A percentile compares a stretch with the other conserved stretches of the same genome.
These are phyloP conservation scores for Varecia variegata DNA, from an alignment of 2,797 vertebrate genomes.

Conservation along the genomic window DNA sequence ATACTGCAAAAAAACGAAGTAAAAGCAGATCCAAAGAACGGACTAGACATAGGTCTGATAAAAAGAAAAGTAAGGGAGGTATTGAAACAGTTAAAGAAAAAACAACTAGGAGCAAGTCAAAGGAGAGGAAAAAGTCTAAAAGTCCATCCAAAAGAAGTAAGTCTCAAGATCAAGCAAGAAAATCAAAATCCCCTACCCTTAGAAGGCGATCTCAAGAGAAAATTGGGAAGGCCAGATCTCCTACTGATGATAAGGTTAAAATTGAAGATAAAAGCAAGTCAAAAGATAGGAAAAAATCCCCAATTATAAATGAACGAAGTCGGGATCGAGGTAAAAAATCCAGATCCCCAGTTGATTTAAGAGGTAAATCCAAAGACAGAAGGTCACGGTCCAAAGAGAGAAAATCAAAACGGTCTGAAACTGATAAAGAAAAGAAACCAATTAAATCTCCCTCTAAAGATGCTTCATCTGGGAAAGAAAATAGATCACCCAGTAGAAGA, in stretches of 20 bases:
- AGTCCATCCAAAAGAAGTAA: conserved; percentile 89
- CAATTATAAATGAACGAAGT: conserved; percentile 88
- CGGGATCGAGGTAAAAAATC: conserved; percentile 90
- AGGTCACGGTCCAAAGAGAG: conserved; percentile 87
- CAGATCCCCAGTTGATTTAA: conserved; percentile 87
- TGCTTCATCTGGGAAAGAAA: conserved; percentile 97
- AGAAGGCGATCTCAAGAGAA: conserved; percentile 87
- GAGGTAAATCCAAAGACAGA: conserved; percentile 90
- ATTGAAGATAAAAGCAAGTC: conserved; percentile 85
- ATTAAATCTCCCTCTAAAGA: conserved; percentile 98
- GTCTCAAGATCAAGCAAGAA: conserved; percentile 90
- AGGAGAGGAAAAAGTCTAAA: conserved; percentile 91
- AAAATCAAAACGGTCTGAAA: conserved; percentile 86
- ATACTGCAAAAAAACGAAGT: conserved; percentile 90
- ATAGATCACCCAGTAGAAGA: conserved; percentile 92
- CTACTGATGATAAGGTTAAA: conserved; percentile 86
- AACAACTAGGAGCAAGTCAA: conserved; percentile 91
- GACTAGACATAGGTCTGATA: conserved; percentile 91
- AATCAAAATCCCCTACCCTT: conserved; percentile 90
- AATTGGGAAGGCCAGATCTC: conserved; percentile 85
- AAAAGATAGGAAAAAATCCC: conserved; percentile 89
- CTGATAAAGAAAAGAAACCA: conserved; percentile 92
- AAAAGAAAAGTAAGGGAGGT: conserved; percentile 89
- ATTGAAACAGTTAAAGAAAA: conserved; percentile 87
- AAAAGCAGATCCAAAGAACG: conserved; percentile 93